Percentiles rank a stretch among this genome's conserved stretches.
Evolutionary conservation across 1,140 invertebrate species (phyloP).

Genomic region (Atta colombica): DNA sequence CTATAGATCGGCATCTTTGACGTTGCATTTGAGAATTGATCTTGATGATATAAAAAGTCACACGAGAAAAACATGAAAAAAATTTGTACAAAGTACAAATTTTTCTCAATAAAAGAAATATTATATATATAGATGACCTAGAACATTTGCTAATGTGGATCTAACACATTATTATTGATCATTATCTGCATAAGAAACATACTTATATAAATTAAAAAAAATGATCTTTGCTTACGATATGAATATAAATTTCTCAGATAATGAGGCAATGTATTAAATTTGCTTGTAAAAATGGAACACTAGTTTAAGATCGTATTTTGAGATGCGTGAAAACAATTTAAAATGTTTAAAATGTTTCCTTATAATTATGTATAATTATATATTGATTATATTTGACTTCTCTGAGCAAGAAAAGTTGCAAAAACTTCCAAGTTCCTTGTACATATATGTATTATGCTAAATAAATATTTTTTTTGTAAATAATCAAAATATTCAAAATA

Average conservation of each 20-base stretch:
- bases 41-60: neutral
- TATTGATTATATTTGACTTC: neutral
- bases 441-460: neutral
- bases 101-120: neutral
- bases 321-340: neutral
- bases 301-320: neutral
- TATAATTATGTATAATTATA: too few relatives aligned
- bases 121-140: neutral
- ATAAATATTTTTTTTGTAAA: neutral
- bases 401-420: neutral
- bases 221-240: too few relatives aligned
- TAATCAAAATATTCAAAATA: neutral
- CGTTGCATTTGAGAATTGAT: too few relatives aligned
- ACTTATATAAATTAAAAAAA: conserved; percentile 36
- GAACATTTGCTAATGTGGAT: neutral
- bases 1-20: too few relatives aligned
- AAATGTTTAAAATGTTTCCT: neutral
- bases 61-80: too few relatives aligned
- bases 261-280: neutral
- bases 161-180: neutral
- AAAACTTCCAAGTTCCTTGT: neutral
- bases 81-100: neutral
- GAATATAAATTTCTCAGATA: neutral
- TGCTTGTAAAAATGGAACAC: neutral
- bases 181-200: neutral